These are phyloP conservation scores for Synchiropus splendidus DNA, from an alignment of 2,113 vertebrate genomes.

Conservation along the genomic window DNA sequence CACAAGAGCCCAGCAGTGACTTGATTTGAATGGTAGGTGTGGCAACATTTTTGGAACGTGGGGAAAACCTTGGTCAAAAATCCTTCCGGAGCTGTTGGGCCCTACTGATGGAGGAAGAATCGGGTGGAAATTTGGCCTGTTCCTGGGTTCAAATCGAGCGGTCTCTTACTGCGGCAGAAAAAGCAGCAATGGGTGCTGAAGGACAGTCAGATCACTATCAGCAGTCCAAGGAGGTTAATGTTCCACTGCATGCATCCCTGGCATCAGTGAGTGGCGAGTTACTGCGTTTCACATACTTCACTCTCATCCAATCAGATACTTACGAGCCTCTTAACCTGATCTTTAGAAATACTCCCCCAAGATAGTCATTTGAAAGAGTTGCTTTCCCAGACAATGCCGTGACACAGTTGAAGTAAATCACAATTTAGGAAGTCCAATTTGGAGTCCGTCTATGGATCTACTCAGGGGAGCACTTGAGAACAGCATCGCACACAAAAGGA, in stretches of 20 bases:
- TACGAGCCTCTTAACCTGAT: slow-evolving; percentile 74
- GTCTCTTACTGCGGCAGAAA: slow-evolving; percentile 48
- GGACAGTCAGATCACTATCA: slow-evolving; percentile 66
- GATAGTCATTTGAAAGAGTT: slow-evolving; percentile 29
- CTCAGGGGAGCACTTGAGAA: slow-evolving; percentile 70
- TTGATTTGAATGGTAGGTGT: slow-evolving; percentile 85
- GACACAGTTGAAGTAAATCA: slow-evolving; percentile 1
- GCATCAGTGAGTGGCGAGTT: slow-evolving; percentile 50
- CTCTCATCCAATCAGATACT: slow-evolving; percentile 62
- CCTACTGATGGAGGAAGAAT: slow-evolving; percentile 74
- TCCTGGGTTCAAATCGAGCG: slow-evolving; percentile 7
- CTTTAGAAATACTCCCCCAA: slow-evolving; percentile 76
- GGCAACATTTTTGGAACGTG: slow-evolving; percentile 85
- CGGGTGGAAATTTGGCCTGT: slow-evolving; percentile 21
- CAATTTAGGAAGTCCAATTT: slow-evolving; percentile 2
- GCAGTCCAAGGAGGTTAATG: slow-evolving; percentile 76
- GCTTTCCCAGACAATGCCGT: background rate
- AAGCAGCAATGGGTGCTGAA: slow-evolving; percentile 67
- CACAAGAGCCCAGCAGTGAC: slow-evolving; percentile 60
- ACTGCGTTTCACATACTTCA: slow-evolving; percentile 35
- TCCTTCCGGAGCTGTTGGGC: slow-evolving; percentile 93
- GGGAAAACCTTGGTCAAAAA: slow-evolving; percentile 99
- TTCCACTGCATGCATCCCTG: slow-evolving; percentile 74
- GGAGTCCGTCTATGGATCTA: slow-evolving; percentile 18
- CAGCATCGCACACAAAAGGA: slow-evolving; percentile 60